A percentile compares a stretch with the other conserved stretches of the same genome.
Conservation (phyloP, 1,140 invertebrate species). For the Stegodyphus dumicola region DNA sequence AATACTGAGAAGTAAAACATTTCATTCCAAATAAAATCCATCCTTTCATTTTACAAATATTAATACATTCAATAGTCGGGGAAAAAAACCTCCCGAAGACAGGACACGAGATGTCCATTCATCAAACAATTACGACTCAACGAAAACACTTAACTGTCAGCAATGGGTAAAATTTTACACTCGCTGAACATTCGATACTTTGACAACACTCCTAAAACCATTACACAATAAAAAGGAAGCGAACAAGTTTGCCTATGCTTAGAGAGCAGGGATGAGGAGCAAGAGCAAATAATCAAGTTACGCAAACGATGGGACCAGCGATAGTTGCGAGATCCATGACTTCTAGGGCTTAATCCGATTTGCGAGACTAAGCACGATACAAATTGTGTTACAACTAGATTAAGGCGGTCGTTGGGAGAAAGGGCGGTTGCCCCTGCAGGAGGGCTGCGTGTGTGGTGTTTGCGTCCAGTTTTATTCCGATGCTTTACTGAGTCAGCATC, state of each 20-base stretch:
- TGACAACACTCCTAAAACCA: not conserved
- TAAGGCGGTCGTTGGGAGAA: constrained; percentile 4
- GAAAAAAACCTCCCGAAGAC: too few relatives aligned
- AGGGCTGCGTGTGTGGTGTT: too few relatives aligned
- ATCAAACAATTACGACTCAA: not conserved
- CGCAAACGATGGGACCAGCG: constrained; percentile 4
- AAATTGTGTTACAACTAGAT: constrained; percentile 33
- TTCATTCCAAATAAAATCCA: too few relatives aligned
- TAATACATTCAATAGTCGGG: too few relatives aligned
- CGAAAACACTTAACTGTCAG: constrained; percentile 17
- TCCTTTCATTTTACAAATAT: too few relatives aligned
- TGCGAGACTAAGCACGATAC: constrained; percentile 5
- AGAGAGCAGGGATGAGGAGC: not conserved
- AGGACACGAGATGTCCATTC: too few relatives aligned
- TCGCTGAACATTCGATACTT: constrained; percentile 1
- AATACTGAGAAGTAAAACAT: too few relatives aligned
- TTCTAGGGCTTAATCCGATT: constrained; percentile 14
- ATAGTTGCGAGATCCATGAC: constrained; percentile 18
- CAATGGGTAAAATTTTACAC: constrained; percentile 2
- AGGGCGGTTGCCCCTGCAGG: not conserved
- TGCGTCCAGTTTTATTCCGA: too few relatives aligned
- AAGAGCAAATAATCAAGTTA: constrained; percentile 24
- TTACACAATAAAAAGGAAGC: not conserved
- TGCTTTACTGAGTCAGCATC: constrained; percentile 23
- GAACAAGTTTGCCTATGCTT: not conserved